Conservation (phyloP, 2,113 vertebrate species). For the Argyrosomus japonicus region DNA sequence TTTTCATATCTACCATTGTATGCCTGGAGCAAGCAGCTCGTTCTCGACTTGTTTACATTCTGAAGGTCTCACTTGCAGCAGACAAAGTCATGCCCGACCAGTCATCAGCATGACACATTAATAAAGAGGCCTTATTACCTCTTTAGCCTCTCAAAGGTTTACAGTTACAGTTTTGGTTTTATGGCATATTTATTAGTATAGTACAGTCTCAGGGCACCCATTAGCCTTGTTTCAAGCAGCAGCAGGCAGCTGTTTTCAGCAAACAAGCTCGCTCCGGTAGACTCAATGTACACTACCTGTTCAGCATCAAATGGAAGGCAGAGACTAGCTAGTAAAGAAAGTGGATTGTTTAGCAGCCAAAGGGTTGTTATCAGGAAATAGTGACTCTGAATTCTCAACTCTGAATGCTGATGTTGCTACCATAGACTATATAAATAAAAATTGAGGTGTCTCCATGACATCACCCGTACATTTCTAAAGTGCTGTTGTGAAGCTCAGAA, state of each 20-base stretch:
- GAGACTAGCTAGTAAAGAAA: neutral
- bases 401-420: no score
- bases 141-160: neutral
- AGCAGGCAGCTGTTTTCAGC: neutral
- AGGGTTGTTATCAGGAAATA: neutral
- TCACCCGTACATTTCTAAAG: no score
- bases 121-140: neutral
- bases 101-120: no score
- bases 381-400: no score
- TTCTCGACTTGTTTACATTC: neutral
- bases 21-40: neutral
- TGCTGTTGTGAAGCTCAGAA: no score
- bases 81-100: neutral
- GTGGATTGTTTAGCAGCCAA: neutral
- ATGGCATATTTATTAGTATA: neutral
- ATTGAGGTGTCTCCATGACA: no score
- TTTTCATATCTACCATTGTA: neutral
- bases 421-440: no score
- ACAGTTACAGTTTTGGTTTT: neutral
- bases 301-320: neutral
- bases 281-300: neutral
- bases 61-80: neutral
- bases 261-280: neutral
- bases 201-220: neutral
- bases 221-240: neutral